Evolutionary conservation across 2,888 invertebrate species (phyloP), one percentile per base, ranked within the genome.

Genomic region (Rotaria magnacalcarata): DNA sequence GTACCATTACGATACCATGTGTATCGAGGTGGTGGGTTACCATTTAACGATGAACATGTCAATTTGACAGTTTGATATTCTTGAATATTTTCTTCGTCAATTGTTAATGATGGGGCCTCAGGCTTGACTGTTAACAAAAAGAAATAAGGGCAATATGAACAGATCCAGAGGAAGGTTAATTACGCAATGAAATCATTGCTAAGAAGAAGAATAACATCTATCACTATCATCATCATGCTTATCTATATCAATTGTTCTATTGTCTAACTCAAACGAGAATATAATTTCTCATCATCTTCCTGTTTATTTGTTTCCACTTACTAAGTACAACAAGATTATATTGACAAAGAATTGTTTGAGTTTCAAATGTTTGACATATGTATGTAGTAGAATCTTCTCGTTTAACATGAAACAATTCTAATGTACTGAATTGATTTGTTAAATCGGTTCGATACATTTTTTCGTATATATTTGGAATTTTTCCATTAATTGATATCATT

Each of bases 271-370:
- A 43, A 24, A 47, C 7, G 47, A 47, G 47, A 47, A 47, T 47
- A 47, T 47, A 80, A 80, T 47, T 7, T 80, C 34, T 67, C 34
- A 34, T 34, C 34, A 34, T 34, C 34, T 34, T 34, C 34, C 34
- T 34, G 16, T 16, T 5, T 67, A 1, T 67, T 5, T 67, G 50
- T 67, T 67, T 54, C 34, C 7, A 80, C 80, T 80, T 80, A 80
- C 80, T 80, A n/a, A 80, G 47, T 80, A 80, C 80, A 47, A 80
- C 80, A 24, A 80, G 47, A 80, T 80, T 80, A 47, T 80, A 80
- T 47, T 80, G 80, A 47, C 80, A 80, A n/a, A 80, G 47, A 14
- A 80, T 80, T 80, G 47, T 80, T 80, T 80, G 80, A 47, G 80
- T 80, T 80, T 80, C 80, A n/a, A 80, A 80, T 80, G 80, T 47